A percentile compares a stretch with the other conserved stretches of the same genome.
phyloP scores from a whole-genome alignment of 2,888 invertebrate species.

The Parnassius orleans region DNA sequence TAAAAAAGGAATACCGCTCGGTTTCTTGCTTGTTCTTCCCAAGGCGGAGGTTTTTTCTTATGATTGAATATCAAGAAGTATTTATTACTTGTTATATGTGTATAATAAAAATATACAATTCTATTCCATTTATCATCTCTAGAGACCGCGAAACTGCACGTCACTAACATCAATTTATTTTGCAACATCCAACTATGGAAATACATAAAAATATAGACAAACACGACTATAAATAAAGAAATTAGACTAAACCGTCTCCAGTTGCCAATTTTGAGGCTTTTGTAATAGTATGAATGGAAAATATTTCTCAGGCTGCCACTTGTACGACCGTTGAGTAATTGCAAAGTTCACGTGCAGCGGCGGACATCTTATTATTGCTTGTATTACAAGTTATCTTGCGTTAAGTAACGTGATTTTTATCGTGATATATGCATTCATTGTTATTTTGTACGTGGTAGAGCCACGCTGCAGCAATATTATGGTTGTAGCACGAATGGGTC shows the following conservation, averaged over 20 bases:
- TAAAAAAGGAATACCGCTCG: too few relatives aligned
- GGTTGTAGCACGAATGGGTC: too few relatives aligned
- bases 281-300: slow-evolving; percentile 3
- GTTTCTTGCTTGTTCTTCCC: too few relatives aligned
- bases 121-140: too few relatives aligned
- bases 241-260: slow-evolving; percentile 1
- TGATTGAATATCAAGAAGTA: too few relatives aligned
- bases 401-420: neutral
- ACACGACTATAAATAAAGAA: neutral
- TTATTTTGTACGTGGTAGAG: too few relatives aligned
- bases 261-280: neutral
- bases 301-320: slow-evolving; percentile 6
- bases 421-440: too few relatives aligned
- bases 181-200: slow-evolving; percentile 2
- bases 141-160: neutral
- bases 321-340: slow-evolving; percentile 1
- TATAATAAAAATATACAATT: too few relatives aligned
- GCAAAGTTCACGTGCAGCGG: neutral
- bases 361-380: neutral
- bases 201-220: neutral
- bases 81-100: too few relatives aligned
- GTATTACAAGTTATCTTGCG: neutral
- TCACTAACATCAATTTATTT: neutral
- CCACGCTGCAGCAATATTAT: too few relatives aligned
- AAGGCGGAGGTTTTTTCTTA: too few relatives aligned